These are phyloP conservation scores for Hemithea aestivaria DNA, from an alignment of 2,888 invertebrate species.

Conservation along the genomic window DNA sequence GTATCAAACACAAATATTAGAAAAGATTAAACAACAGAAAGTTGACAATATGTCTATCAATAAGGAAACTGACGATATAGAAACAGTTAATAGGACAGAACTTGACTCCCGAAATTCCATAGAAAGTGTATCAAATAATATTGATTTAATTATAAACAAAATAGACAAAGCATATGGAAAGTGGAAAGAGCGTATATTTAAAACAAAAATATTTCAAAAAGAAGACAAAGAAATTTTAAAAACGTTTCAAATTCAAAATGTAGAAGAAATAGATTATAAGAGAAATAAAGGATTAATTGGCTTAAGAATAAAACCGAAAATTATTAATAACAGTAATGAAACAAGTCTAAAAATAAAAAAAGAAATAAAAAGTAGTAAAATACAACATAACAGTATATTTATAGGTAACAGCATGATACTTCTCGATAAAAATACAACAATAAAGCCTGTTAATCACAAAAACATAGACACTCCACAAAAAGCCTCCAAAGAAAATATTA, in stretches of 20 bases:
- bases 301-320: constrained; percentile 32
- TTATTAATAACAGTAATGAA: constrained; percentile 3
- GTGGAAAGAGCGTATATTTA: too few relatives aligned
- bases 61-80: too few relatives aligned
- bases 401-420: too few relatives aligned
- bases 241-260: constrained; percentile 25
- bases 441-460: neutral
- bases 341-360: neutral
- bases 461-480: neutral
- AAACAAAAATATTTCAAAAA: constrained; percentile 7
- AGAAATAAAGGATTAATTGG: constrained; percentile 46
- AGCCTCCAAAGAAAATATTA: neutral
- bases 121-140: too few relatives aligned
- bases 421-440: neutral
- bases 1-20: constrained; percentile 8
- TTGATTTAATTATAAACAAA: too few relatives aligned
- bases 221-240: constrained; percentile 23
- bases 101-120: too few relatives aligned
- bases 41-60: too few relatives aligned
- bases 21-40: too few relatives aligned
- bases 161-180: too few relatives aligned
- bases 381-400: too few relatives aligned
- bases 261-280: constrained; percentile 36
- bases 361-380: neutral
- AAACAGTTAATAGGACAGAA: too few relatives aligned